A percentile compares a stretch with the other conserved stretches of the same genome.
These are phyloP conservation scores for Pandemis cinnamomeana DNA, from an alignment of 2,888 invertebrate species.

Conservation along the genomic window DNA sequence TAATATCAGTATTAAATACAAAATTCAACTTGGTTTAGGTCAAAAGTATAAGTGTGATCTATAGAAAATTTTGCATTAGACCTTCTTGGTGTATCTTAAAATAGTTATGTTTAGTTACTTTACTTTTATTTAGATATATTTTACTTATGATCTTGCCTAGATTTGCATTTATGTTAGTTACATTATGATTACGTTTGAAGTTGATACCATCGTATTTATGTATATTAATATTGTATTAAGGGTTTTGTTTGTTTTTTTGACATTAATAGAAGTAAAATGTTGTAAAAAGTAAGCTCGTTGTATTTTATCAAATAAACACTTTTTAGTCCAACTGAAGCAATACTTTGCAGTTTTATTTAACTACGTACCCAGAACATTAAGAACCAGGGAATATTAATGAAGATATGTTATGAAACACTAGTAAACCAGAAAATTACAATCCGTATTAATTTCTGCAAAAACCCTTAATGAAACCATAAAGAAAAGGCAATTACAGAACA, in stretches of 20 bases:
- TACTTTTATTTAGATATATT: constrained; percentile 70
- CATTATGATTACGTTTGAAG: constrained; percentile 77
- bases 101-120: constrained; percentile 66
- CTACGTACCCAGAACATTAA: background rate
- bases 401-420: too few relatives aligned
- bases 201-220: constrained; percentile 84
- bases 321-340: constrained; percentile 85
- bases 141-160: constrained; percentile 82
- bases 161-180: constrained; percentile 83
- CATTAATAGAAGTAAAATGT: constrained; percentile 84
- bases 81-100: constrained; percentile 73
- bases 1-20: constrained; percentile 84
- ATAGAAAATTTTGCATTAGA: constrained; percentile 76
- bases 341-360: constrained; percentile 74
- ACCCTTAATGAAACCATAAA: background rate
- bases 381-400: background rate
- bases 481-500: background rate
- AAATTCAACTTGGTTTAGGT: constrained; percentile 83
- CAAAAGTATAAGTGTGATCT: constrained; percentile 84
- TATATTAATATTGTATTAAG: constrained; percentile 83
- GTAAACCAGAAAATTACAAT: too few relatives aligned
- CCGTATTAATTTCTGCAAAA: background rate
- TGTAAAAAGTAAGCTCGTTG: constrained; percentile 85
- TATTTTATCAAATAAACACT: constrained; percentile 85
- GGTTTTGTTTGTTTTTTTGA: constrained; percentile 84